Evolutionary conservation across 2,888 invertebrate genomes (phyloP), one percentile per base, ranked within the genome.

Genomic region (Caenorhabditis japonica): DNA sequence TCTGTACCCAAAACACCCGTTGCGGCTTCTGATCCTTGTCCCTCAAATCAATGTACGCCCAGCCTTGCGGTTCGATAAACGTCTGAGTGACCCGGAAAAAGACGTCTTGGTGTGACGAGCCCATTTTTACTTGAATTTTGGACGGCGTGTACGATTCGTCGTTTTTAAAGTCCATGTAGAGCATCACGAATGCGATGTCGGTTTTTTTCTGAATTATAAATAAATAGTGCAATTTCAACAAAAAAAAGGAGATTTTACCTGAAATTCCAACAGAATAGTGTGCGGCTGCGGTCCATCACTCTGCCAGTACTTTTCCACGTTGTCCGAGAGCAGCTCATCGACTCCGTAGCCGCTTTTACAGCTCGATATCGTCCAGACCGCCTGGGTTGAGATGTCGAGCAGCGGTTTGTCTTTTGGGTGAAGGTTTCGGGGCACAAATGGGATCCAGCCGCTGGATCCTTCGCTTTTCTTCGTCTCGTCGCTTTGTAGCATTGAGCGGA

Each of bases 101-200:
- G 2, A 62, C n/a, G 19, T 68, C 62, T 23, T 74, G 62, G 5
- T 41, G 52, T 2, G 74, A 74, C 2, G 46, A 34, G 3, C 74
- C 74, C 68, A 69, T 58, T 59, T 62, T 69, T 7, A 62, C 53
- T 51, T 53, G 51, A 4, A 74, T 59, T 69, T 91, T 91, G 87
- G 94, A 95, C 0, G 99, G 99, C 1, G 99, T 99, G 88, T 99
- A 99, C 88, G 97, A 97, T 89, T 99, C 99, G 89, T 99, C 99
- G 38, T 96, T 90, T 89, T 97, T 99, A 88, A 94, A 99, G 89
- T 99, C 97, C 0, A 96, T 94, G 88, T 95, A 99, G 75, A 99
- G 93, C 88, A 94, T 95, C 79, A 99, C 93, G 89, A 96, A 94
- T 51, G 93, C 93, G 10, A 99, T 93, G 19, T 77, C 80, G 25